Base-by-base conservation (phyloP, 2,113 vertebrate genomes). In the Paradoxurus hermaphroditus region DNA sequence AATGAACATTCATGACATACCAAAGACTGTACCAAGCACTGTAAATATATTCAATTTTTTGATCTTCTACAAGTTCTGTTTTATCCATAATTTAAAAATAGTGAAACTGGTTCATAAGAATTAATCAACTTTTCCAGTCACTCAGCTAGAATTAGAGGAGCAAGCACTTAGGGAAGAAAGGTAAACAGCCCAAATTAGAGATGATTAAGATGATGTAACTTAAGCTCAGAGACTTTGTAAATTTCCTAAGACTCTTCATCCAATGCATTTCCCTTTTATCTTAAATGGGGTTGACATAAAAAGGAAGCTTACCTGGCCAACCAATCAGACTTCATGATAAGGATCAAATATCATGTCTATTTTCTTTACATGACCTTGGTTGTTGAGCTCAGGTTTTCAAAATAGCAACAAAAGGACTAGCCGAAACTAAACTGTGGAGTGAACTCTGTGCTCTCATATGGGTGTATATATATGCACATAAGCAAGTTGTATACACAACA, bases 71-170 rank as follows among this genome's bases (percentile, higher is more conserved):
- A 78, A n/a, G 7, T 44, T 27, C 29, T 23, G 41, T 78, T 85
- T 56, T 94, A 82, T 84, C 70, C 79, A 78, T 82, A 31, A 86
- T 18, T 92, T 93, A 27, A 83, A 96, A 92, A 67, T 31, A 78
- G 41, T 46, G 10, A 85, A 92, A 77, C 1, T 49, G 29, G 3
- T 18, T 77, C 34, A 5, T 23, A 70, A 41, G 8, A 27, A 31
- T 39, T 79, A 68, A 73, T 15, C 41, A 68, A 67, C 4, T 14
- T 65, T 75, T 91, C 51, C 2, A 91, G 7, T 63, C 27, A 67
- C 16, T 67, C 3, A 39, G 7, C 23, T 72, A 78, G 49, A 88
- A 36, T 56, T 51, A n/a, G 31, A 91, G 12, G 34, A 84, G 9
- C 13, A 27, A 59, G 12, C 34, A 44, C 62, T 81, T 41, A 72